Conservation (phyloP, 2,113 vertebrate species). For the Malurus elegans region DNA sequence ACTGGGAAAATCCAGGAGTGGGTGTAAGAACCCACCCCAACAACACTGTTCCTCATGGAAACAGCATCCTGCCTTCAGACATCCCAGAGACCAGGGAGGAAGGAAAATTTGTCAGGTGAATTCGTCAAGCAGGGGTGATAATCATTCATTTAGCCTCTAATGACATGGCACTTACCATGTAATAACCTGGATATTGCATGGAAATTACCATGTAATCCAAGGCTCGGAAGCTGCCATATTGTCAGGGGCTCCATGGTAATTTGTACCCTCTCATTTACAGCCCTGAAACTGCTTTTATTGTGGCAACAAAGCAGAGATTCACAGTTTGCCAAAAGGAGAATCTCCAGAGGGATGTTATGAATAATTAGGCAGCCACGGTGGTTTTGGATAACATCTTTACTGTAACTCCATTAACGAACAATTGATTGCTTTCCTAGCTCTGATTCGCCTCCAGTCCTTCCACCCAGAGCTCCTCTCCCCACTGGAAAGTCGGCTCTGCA, state of each 20-base stretch:
- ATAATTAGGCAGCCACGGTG: slow-evolving; percentile 55
- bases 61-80: background rate
- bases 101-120: slow-evolving; percentile 32
- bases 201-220: slow-evolving; percentile 65
- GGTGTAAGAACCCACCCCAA: background rate
- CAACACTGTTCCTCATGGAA: fast-evolving
- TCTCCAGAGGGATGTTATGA: slow-evolving; percentile 52
- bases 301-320: slow-evolving; percentile 56
- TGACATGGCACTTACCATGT: slow-evolving; percentile 53
- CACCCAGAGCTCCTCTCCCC: background rate
- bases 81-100: background rate
- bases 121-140: slow-evolving; percentile 52
- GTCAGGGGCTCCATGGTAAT: slow-evolving; percentile 38
- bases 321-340: slow-evolving; percentile 48
- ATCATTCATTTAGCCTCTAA: slow-evolving; percentile 56
- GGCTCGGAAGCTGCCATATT: slow-evolving; percentile 26
- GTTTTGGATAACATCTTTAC: slow-evolving; percentile 63
- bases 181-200: slow-evolving; percentile 61
- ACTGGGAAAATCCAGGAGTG: background rate
- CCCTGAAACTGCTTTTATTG: slow-evolving; percentile 49
- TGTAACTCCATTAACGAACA: slow-evolving; percentile 52
- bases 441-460: background rate
- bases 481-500: background rate
- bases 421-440: slow-evolving; percentile 32
- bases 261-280: slow-evolving; percentile 50